These are phyloP conservation scores for Nanger granti DNA, from an alignment of 2,113 vertebrate species.

Conservation along the genomic window DNA sequence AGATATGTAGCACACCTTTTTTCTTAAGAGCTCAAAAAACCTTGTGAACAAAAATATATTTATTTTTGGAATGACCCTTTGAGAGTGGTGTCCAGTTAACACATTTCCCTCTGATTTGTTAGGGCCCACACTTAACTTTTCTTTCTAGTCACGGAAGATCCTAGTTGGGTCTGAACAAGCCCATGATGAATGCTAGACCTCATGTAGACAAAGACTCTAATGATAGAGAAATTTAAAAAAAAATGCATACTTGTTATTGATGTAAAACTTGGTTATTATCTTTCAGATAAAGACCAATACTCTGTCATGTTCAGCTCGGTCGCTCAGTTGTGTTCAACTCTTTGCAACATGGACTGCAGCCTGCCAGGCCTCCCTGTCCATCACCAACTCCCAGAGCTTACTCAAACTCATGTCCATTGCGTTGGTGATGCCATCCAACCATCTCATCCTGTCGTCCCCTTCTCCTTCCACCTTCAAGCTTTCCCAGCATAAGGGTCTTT, in stretches of 20 bases:
- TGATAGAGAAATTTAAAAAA: neutral
- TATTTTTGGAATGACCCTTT: neutral
- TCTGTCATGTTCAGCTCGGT: neutral
- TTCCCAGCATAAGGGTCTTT: neutral
- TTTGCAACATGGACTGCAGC: neutral
- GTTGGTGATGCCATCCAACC: neutral
- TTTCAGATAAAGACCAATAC: neutral
- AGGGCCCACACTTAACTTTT: neutral
- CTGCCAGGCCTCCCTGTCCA: neutral
- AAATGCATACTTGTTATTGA: neutral
- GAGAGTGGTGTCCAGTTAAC: neutral
- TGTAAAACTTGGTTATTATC: neutral
- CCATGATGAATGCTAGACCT: neutral
- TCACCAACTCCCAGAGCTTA: neutral
- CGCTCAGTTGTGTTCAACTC: neutral
- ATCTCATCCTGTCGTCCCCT: neutral
- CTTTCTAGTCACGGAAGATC: neutral
- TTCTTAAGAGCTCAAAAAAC: neutral
- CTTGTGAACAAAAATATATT: neutral
- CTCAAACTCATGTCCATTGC: neutral
- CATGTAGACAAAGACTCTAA: neutral
- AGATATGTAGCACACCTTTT: neutral
- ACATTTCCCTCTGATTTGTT: neutral
- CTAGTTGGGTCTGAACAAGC: neutral
- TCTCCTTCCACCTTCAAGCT: neutral